Evolutionary conservation across 2,113 vertebrate genomes (phyloP).

Genomic region (human): DNA sequence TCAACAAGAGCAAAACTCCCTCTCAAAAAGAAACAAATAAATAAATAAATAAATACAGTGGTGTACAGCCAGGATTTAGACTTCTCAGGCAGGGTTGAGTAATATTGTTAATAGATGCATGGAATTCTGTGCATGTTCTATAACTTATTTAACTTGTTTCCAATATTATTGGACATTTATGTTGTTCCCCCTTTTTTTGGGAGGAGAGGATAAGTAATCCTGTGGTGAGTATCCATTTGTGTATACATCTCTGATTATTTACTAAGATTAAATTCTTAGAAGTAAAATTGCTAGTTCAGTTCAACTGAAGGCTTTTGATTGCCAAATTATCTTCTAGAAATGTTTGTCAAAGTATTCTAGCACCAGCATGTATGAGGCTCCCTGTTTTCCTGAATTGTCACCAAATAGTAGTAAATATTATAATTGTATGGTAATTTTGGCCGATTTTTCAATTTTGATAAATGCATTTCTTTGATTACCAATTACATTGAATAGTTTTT

Average conservation of each 20-base stretch:
- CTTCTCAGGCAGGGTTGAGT: background rate
- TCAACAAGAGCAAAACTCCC: too few species aligned
- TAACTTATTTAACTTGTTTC: background rate
- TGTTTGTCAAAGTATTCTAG: background rate
- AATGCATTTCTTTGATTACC: background rate
- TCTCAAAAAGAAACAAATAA: too few species aligned
- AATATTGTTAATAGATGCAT: background rate
- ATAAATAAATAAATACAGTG: background rate
- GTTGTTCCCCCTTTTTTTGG: background rate
- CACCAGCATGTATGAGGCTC: background rate
- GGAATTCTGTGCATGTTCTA: background rate
- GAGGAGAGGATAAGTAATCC: background rate
- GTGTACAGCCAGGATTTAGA: background rate
- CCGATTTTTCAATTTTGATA: conserved; percentile 10
- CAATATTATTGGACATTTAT: background rate
- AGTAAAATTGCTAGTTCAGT: background rate
- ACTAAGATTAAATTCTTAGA: background rate
- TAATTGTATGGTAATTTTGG: background rate
- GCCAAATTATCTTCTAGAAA: background rate
- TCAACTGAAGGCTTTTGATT: background rate
- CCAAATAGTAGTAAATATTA: background rate
- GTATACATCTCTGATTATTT: background rate
- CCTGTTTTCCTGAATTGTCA: background rate
- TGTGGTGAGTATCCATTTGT: background rate
- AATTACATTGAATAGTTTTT: conserved; percentile 16